A percentile compares a stretch with the other conserved stretches of the same genome.
Conservation (phyloP, 2,113 vertebrate species). For the Nibea coibor region DNA sequence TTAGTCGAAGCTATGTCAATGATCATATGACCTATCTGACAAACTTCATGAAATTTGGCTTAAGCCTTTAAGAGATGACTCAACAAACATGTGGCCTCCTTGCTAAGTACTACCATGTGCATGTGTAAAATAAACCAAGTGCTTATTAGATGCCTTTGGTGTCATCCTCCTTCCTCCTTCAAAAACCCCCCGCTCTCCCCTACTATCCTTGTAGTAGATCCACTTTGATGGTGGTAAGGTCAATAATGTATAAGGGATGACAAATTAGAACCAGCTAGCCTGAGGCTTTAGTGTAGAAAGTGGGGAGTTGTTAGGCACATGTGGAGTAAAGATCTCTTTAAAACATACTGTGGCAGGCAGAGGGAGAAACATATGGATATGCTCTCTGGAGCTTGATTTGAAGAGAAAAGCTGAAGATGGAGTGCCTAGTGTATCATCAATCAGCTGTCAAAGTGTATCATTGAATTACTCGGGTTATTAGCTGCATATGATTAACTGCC, state of each 20-base stretch:
- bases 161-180: slow-evolving; percentile 39
- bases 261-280: slow-evolving; percentile 75
- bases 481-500: slow-evolving; percentile 49
- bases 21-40: background rate
- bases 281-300: slow-evolving; percentile 50
- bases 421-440: slow-evolving; percentile 12
- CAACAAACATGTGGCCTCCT: slow-evolving; percentile 46
- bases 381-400: slow-evolving; percentile 32
- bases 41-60: background rate
- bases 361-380: slow-evolving; percentile 14
- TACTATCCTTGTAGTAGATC: background rate
- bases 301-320: slow-evolving; percentile 48
- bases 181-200: background rate
- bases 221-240: slow-evolving; percentile 38
- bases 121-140: slow-evolving; percentile 37
- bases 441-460: slow-evolving; percentile 39
- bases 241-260: slow-evolving; percentile 51
- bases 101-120: slow-evolving; percentile 32
- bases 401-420: slow-evolving; percentile 39
- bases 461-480: slow-evolving; percentile 46
- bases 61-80: slow-evolving; percentile 16
- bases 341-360: slow-evolving; percentile 14
- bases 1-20: background rate
- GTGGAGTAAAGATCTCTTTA: slow-evolving; percentile 51
- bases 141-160: slow-evolving; percentile 59